phyloP scores from a whole-genome alignment of 92 coral and sea anemone genomes.

The Muricea muricata region DNA sequence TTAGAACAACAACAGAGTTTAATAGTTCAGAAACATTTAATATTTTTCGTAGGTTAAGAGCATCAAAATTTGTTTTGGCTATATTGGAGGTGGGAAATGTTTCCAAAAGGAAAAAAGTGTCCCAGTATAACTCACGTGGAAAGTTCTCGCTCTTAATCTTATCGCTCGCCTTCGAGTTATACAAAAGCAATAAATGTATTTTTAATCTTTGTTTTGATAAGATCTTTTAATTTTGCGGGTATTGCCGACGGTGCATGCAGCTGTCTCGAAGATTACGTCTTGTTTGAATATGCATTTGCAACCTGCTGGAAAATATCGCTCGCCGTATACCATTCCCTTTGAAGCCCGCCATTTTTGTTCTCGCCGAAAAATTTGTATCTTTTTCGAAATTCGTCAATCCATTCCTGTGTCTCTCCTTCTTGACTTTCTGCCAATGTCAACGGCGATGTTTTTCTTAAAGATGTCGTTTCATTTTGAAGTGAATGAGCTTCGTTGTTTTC shows the following conservation, averaged over 20 bases:
- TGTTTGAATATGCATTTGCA: slow-evolving; percentile 24
- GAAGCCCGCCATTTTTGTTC: background rate
- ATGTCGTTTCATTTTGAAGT: background rate
- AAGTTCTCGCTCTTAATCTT: background rate
- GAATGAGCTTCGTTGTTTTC: background rate
- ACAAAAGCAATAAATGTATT: too few relatives aligned
- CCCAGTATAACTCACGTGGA: too few relatives aligned
- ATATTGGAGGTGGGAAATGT: too few relatives aligned
- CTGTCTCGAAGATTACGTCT: background rate
- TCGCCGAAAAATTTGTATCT: background rate
- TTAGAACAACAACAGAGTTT: too few relatives aligned
- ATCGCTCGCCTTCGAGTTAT: too few relatives aligned
- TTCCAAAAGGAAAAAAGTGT: too few relatives aligned
- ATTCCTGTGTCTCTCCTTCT: background rate
- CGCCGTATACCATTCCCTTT: slow-evolving; percentile 22
- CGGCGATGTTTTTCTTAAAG: background rate
- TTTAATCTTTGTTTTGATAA: background rate
- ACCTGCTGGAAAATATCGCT: slow-evolving; percentile 13
- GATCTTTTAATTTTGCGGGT: background rate
- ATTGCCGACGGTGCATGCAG: background rate
- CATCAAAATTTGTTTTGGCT: too few relatives aligned
- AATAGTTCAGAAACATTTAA: too few relatives aligned
- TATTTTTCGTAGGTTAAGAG: too few relatives aligned
- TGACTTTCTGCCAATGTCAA: background rate
- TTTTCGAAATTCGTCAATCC: slow-evolving; percentile 15